phyloP scores from a whole-genome alignment of 1,140 invertebrate genomes.

The Cyclargus thomasi region DNA sequence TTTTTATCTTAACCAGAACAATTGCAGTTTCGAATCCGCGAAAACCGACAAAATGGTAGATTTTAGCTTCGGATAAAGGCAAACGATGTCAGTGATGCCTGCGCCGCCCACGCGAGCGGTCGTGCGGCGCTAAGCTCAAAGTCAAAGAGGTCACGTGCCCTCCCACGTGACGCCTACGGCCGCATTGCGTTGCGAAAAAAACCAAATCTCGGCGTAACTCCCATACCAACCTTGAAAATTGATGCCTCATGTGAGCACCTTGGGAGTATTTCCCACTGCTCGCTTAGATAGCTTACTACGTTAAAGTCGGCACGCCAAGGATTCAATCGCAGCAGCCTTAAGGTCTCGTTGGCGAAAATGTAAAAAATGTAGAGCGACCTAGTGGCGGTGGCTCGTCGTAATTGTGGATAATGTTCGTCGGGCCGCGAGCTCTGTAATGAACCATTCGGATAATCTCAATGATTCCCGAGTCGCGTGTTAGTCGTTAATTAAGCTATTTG shows the following conservation, averaged over 20 bases:
- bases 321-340: neutral
- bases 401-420: constrained; percentile 35
- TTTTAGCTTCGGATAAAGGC: constrained; percentile 16
- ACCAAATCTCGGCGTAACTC: constrained; percentile 56
- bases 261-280: constrained; percentile 39
- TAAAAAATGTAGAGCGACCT: constrained; percentile 35
- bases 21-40: neutral
- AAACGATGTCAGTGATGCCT: constrained; percentile 45
- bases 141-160: constrained; percentile 62
- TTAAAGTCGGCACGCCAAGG: neutral
- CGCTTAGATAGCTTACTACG: neutral
- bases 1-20: neutral
- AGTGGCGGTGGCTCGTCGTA: constrained; percentile 31
- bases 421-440: constrained; percentile 38
- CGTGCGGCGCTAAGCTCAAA: constrained; percentile 45
- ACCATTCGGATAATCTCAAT: constrained; percentile 61
- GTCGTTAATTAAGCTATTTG: constrained; percentile 75
- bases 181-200: constrained; percentile 69
- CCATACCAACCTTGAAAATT: constrained; percentile 63
- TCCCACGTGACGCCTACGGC: constrained; percentile 65
- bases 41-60: constrained; percentile 1
- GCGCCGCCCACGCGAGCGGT: constrained; percentile 59
- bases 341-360: constrained; percentile 13
- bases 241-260: constrained; percentile 58
- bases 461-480: constrained; percentile 62